Base-by-base conservation (phyloP, 2,113 vertebrate genomes). In the Lycaon pictus region DNA sequence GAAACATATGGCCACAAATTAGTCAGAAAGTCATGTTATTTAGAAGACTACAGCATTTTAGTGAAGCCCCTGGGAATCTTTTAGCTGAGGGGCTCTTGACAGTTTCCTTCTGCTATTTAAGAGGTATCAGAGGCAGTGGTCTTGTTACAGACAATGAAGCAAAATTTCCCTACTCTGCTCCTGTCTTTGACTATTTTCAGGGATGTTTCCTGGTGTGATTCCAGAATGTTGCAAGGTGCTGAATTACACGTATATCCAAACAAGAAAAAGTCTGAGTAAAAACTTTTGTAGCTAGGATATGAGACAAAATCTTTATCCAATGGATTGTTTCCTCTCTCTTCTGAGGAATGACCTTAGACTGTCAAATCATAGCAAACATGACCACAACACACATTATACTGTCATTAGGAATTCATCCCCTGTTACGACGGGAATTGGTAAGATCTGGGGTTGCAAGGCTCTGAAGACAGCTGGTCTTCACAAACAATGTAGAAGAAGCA, bases 281-380 rank as follows among this genome's bases (percentile, higher is more conserved):
- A 92, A 23, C 16, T 87, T 97, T 96, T 32, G 72, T 90, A 87
- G 81, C 16, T 65, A 56, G 32, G 37, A 88, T 58, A 95, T 93
- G 63, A 94, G 76, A 97, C 60, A 77, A 95, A 97, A 96, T 95
- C n/a, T 77, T 95, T 95, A 93, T 85, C 53, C 27, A 76, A 43
- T 90, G 56, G 82, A 77, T 91, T 77, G 81, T 86, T 95, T 97
- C 55, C 60, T 96, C 60, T 95, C 23, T 53, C 23, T 94, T 80
- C 51, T 95, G 90, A 97, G 60, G 11, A 86, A 92, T 93, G 88
- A 67, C 60, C 88, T 95, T 65, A 55, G 8, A 76, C 76, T 88
- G 32, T 91, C 71, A 95, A 80, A 80, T 87, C 65, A 58, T 43
- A 62, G 76, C 74, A 80, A 79, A 95, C 72, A 96, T 7, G 86